A percentile compares a stretch with the other conserved stretches of the same genome.
Conservation (phyloP, 1,140 invertebrate species). For the Zelostemma sp. region DNA sequence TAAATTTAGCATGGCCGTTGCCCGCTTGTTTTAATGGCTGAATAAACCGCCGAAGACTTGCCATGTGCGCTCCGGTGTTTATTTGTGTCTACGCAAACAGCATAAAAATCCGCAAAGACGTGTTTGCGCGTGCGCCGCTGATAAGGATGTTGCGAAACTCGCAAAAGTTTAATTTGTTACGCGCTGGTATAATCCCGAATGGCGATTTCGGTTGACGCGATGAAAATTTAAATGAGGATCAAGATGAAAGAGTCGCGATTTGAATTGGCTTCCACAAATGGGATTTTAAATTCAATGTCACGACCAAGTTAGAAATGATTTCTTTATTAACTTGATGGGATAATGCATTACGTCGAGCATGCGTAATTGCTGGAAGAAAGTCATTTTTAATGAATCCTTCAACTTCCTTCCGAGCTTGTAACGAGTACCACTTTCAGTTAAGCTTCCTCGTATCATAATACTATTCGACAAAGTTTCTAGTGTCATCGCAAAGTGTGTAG, state of each 20-base stretch:
- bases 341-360: slow-evolving; percentile 15
- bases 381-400: slow-evolving; percentile 30
- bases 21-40: slow-evolving; percentile 48
- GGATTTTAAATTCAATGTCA: too few species aligned
- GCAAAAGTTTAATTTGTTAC: slow-evolving; percentile 1
- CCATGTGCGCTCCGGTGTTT: slow-evolving; percentile 21
- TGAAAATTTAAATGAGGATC: neutral
- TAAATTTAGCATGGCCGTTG: slow-evolving; percentile 54
- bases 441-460: slow-evolving; percentile 28
- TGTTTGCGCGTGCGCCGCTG: slow-evolving; percentile 6
- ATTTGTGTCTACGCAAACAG: slow-evolving; percentile 24
- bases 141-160: slow-evolving; percentile 16
- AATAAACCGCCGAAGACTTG: slow-evolving; percentile 36
- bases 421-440: slow-evolving; percentile 25
- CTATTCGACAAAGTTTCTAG: slow-evolving; percentile 30
- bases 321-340: too few species aligned
- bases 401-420: slow-evolving; percentile 22
- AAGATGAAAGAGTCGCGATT: too few species aligned
- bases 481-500: slow-evolving; percentile 29
- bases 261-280: too few species aligned
- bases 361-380: slow-evolving; percentile 29
- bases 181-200: neutral
- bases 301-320: too few species aligned
- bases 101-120: slow-evolving; percentile 14
- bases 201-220: neutral